These are phyloP conservation scores for Andrena fulva DNA, from an alignment of 2,888 invertebrate species.

Conservation along the genomic window DNA sequence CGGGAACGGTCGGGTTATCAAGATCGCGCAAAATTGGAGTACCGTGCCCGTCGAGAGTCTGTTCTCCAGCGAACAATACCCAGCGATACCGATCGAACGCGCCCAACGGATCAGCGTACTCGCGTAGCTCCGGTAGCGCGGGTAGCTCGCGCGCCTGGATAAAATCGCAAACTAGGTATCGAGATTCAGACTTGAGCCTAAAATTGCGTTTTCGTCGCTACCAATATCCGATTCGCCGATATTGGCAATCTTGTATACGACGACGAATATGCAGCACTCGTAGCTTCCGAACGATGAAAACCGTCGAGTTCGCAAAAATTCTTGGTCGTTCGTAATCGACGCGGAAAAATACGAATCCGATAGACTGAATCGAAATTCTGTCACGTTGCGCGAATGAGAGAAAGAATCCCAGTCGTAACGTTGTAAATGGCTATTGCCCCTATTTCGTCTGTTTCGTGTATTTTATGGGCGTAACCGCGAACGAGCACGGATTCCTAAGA, in stretches of 20 bases:
- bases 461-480: not conserved
- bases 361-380: not conserved
- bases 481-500: not conserved
- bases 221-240: slow-evolving; percentile 53
- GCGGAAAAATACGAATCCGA: not conserved
- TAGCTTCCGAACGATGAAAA: slow-evolving; percentile 3
- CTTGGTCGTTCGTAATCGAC: not conserved
- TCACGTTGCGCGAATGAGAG: not conserved
- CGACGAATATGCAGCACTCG: slow-evolving; percentile 3
- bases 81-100: slow-evolving; percentile 53
- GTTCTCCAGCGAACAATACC: slow-evolving; percentile 11
- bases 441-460: not conserved
- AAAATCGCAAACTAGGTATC: slow-evolving; percentile 39
- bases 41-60: slow-evolving; percentile 31
- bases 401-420: not conserved
- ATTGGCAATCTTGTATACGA: slow-evolving; percentile 28
- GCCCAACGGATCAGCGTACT: slow-evolving; percentile 22
- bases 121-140: not conserved
- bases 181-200: slow-evolving; percentile 8
- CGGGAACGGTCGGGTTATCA: slow-evolving; percentile 26
- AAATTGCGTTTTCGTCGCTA: slow-evolving; percentile 42
- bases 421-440: no score
- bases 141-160: slow-evolving; percentile 1
- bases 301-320: slow-evolving; percentile 17
- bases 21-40: slow-evolving; percentile 53